Base-by-base conservation (phyloP, 1,140 invertebrate genomes). In the Meloidogyne exigua region DNA sequence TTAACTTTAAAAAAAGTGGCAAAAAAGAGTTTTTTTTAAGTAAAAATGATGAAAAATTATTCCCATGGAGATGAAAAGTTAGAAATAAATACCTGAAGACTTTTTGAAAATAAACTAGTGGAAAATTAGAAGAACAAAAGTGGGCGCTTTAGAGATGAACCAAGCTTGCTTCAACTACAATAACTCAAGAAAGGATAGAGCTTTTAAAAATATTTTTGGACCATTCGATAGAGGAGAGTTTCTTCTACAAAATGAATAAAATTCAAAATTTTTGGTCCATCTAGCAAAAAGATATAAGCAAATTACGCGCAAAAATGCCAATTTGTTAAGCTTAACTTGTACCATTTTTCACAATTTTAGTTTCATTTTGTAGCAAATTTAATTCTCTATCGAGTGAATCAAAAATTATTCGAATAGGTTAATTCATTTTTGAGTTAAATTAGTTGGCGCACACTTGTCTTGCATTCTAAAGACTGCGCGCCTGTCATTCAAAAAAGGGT, bases 1-100 rank as follows among this genome's bases (percentile, higher is more conserved):
- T 57, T 57, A n/a, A n/a, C n/a, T 57, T n/a, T 3, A n/a, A 57
- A 57, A n/a, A n/a, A 57, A 57, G 49, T n/a, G 49, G 49, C 7
- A n/a, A n/a, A 57, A 44, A 44, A 49, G 18, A 57, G n/a, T 18
- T 3, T 39, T 39, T 57, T 57, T 57, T 7, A 57, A 21, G 18
- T n/a, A 57, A 57, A 39, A 57, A 57, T 57, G n/a, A 57, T 57
- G n/a, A 57, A n/a, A 57, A 57, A 57, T 57, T 57, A 57, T 57
- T 57, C 49, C 49, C 49, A 57, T 57, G 49, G 49, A 57, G 49
- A 57, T 57, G 36, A 39, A 39, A 39, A 39, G 36, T 9, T 39
- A 57, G 49, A 57, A 57, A 49, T 57, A n/a, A 7, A 57, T 57
- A 57, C 49, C 49, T 57, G 49, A 18, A 57, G 49, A n/a, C 18